Base-by-base conservation (phyloP, 2,888 invertebrate genomes). In the Oscheius sp. region DNA sequence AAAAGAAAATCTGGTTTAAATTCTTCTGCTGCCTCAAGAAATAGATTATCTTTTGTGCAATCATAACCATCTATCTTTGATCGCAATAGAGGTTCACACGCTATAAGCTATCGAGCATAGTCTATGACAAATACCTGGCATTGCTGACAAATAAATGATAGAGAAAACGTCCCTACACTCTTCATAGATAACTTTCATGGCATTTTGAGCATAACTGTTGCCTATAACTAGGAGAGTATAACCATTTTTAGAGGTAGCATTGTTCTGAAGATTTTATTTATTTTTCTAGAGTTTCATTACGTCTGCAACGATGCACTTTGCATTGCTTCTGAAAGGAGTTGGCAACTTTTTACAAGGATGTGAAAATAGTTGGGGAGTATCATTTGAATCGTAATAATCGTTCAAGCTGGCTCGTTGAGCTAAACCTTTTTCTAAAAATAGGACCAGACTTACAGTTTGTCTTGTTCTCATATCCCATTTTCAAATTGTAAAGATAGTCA, bases 401-500 rank as follows among this genome's bases (percentile, higher is more conserved):
- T 37, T 37, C n/a, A n/a, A n/a, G n/a, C n/a, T n/a, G n/a, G n/a
- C n/a, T n/a, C n/a, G n/a, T n/a, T n/a, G n/a, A n/a, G n/a, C n/a
- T n/a, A n/a, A n/a, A n/a, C n/a, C n/a, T n/a, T n/a, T n/a, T n/a
- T n/a, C n/a, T n/a, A n/a, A n/a, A n/a, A n/a, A n/a, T n/a, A n/a
- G n/a, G n/a, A n/a, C n/a, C n/a, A n/a, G n/a, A n/a, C n/a, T 29
- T 15, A 55, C 55, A 33, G n/a, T 55, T 55, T 2, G 55, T 55
- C 20, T 55, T 55, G 55, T 55, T 55, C 55, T 55, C 55, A 34
- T 55, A 55, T n/a, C 55, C 55, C 33, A 34, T 34, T 3, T 2
- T 34, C n/a, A 55, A 20, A 17, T 55, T 55, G 2, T 25, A 20
- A 10, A 33, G 2, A 33, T 20, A 55, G 34, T 55, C 55, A 6